Evolutionary conservation across 2,113 vertebrate species (phyloP), one percentile per base, ranked within the genome.

Genomic region (Taxidea taxus): DNA sequence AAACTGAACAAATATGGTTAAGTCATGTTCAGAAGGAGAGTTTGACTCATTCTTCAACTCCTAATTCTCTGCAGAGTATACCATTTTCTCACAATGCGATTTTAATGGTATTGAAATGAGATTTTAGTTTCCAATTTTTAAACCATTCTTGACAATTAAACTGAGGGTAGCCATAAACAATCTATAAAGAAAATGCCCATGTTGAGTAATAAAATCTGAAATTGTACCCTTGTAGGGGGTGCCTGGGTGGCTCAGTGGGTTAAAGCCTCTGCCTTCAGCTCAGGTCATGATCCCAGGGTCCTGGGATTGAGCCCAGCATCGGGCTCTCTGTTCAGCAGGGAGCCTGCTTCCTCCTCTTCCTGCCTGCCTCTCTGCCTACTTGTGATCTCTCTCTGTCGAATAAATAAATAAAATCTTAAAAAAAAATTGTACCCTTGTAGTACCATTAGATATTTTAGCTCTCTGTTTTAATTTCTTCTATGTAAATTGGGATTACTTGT

Each of bases 1-100:
- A 97, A 97, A 96, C 60, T 83, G 94, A 98, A 98, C 58, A 98
- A 98, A 97, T 92, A 97, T 75, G 44, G 77, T 54, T 93, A 97
- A 77, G 81, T 51, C 87, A 97, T 95, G 42, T 92, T 96, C 14
- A 4, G 93, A 5, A 68, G 97, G 58, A 97, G 97, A 97, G 51
- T 95, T 94, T 93, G 72, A 87, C 47, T 97, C 91, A 92, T 77
- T 92, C 81, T 81, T 98, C 97, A 96, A 94, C 37, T 88, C 5
- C 16, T 90, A 83, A 49, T 92, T 95, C 72, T 92, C 91, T 93
- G 68, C 92, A 97, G 77, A 95, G 37, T 95, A 49, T 23, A 72
- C 0, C 4, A 54, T 86, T 96, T 87, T 96, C 62, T 78, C 97
- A 94, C 37, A 95, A 87, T 78, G 18, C 66, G 78, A 97, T 97